Evolutionary conservation across 2,113 vertebrate species (phyloP).

Genomic region (Uria aalge): DNA sequence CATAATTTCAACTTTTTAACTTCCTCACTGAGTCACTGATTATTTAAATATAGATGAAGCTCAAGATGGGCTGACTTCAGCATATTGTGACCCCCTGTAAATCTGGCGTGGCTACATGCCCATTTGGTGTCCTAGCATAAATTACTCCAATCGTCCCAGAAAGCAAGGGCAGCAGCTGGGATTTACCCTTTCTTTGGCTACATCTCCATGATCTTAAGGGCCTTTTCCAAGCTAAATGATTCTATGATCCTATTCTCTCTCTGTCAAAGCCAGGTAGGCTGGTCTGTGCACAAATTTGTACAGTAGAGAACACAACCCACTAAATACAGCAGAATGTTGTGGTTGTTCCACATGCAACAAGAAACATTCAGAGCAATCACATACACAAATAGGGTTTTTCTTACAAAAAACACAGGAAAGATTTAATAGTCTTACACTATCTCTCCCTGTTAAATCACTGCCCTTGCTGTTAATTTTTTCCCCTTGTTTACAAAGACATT

Average conservation of each 20-base stretch:
- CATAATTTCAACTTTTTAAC: neutral
- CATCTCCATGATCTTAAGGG: neutral
- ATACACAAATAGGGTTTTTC: neutral
- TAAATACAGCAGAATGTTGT: neutral
- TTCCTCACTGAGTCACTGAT: neutral
- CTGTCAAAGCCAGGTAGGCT: neutral
- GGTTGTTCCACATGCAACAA: neutral
- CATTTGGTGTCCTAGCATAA: neutral
- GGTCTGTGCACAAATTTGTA: neutral
- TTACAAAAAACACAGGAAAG: neutral
- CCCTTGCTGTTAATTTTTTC: constrained; percentile 44
- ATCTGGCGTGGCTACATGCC: neutral
- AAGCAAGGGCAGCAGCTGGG: neutral
- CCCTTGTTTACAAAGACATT: constrained; percentile 78
- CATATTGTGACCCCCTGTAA: neutral
- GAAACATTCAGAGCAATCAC: neutral
- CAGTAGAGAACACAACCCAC: neutral
- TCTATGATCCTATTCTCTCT: neutral
- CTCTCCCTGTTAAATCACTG: constrained; percentile 27
- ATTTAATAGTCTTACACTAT: neutral
- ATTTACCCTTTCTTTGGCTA: neutral
- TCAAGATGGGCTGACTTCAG: neutral
- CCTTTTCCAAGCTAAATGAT: neutral
- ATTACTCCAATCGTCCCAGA: neutral
- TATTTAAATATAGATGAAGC: neutral